Evolutionary conservation across 2,888 invertebrate species (phyloP).

Genomic region (Stictocephala bisonia): DNA sequence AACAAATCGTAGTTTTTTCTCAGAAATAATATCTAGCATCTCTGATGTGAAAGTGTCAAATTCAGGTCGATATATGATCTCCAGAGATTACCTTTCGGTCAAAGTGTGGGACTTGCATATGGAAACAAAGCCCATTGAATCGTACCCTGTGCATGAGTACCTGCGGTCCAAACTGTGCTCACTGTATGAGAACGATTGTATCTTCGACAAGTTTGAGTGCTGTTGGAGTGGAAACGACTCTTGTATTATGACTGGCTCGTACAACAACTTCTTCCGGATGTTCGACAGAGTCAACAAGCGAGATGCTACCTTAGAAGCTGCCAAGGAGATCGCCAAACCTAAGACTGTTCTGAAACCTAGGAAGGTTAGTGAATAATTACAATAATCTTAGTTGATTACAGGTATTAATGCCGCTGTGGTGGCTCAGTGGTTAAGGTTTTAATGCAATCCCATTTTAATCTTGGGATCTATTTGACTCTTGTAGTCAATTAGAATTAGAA

Average conservation of each 20-base stretch:
- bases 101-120: slow-evolving; percentile 99
- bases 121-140: slow-evolving; percentile 98
- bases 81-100: slow-evolving; percentile 98
- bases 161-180: slow-evolving; percentile 97
- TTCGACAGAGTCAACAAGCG: slow-evolving; percentile 89
- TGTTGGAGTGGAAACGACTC: slow-evolving; percentile 99
- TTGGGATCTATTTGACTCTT: slow-evolving; percentile 13
- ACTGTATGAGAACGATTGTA: slow-evolving; percentile 99
- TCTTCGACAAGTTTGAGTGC: slow-evolving; percentile 99
- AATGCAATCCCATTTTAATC: too few relatives aligned
- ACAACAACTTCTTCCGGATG: slow-evolving; percentile 99
- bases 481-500: slow-evolving; percentile 38
- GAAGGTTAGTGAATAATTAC: slow-evolving; percentile 75
- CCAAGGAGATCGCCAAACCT: slow-evolving; percentile 94
- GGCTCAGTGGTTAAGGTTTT: too few relatives aligned
- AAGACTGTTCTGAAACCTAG: slow-evolving; percentile 93
- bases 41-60: slow-evolving; percentile 99
- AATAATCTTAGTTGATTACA: neutral
- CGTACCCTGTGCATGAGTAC: slow-evolving; percentile 98
- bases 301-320: slow-evolving; percentile 95
- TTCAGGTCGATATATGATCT: slow-evolving; percentile 98
- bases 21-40: slow-evolving; percentile 99
- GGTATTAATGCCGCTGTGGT: too few relatives aligned
- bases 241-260: slow-evolving; percentile 99
- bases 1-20: slow-evolving; percentile 98